Evolutionary conservation across 2,888 invertebrate species (phyloP), one percentile per base, ranked within the genome.

Genomic region (Periphyllus acericola): DNA sequence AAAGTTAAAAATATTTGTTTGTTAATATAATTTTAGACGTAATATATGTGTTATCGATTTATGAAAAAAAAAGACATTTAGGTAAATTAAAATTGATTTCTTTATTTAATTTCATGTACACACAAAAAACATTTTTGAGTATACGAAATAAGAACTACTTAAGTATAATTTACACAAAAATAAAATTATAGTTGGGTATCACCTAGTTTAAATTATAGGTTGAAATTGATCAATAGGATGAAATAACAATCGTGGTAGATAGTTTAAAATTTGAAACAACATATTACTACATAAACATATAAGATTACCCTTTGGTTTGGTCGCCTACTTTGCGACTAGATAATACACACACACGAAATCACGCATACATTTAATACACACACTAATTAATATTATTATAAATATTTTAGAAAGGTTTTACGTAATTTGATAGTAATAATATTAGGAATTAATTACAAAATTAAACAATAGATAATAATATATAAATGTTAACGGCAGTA

Each of bases 261-360:
- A 60, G 72, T 81, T 14, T 55, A 72, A 72, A 87, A 81, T 66
- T 60, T 52, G 74, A 87, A 87, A 86, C 36, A 74, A 80, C 25
- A 60, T 74, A 74, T 36, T 80, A 55, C 40, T 76, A 21, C 46
- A 60, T 60, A 75, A 66, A 66, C 34, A 66, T 83, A 55, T 74
- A 60, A 79, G 78, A 52, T 87, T 86, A 87, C 74, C 87, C 80
- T 81, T 87, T 80, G 87, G 79, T 87, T 87, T 81, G 80, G 72
- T 87, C 87, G 87, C 87, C 81, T 66, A 87, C 40, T 60, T 46
- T 66, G 87, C 87, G 87, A 87, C 87, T 87, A 87, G 87, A 87
- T 72, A 71, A 86, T 72, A 86, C 86, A 86, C 71, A 80, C 8
- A 36, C 68, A 85, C 60, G 55, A 32, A 75, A 46, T 3, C 72